Conservation (phyloP, 1,140 invertebrate species). For the honey bee (Apis mellifera) region Amel_HAv3.1 CM009936.2:13810501-13811000, state of each 20-base stretch:
- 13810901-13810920: neutral
- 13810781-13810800: too few relatives aligned
- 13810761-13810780: constrained; percentile 26
- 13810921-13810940: neutral
- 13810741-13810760: constrained; percentile 67
- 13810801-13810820: constrained; percentile 27
- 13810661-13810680: constrained; percentile 81
- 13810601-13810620: constrained; percentile 11
- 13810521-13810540: neutral
- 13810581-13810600: neutral
- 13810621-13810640: constrained; percentile 66
- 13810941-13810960: neutral
- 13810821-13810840: neutral
- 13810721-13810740: constrained; percentile 73
- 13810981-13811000: too few relatives aligned
- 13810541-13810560: neutral
- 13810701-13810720: constrained; percentile 73
- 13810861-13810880: constrained; percentile 11
- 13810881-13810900: too few relatives aligned
- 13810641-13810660: constrained; percentile 82
- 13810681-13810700: constrained; percentile 80
- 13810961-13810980: too few relatives aligned
- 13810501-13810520: too few relatives aligned
- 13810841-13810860: too few relatives aligned
- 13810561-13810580: neutral